Conservation (phyloP, 2,113 vertebrate genomes). For the Garra rufa region DNA sequence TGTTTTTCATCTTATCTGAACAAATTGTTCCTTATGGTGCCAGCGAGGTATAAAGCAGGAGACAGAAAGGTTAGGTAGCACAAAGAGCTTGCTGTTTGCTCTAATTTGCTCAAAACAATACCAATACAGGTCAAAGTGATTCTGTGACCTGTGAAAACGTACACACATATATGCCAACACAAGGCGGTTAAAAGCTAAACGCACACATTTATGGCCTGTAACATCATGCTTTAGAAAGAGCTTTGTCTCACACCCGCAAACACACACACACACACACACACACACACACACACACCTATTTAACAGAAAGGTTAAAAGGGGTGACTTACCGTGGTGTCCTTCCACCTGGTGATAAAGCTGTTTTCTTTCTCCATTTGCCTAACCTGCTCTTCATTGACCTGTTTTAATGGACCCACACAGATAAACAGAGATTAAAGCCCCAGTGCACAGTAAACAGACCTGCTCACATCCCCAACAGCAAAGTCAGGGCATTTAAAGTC, state of each 20-base stretch:
- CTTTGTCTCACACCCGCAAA: constrained; percentile 19
- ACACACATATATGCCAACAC: constrained; percentile 5
- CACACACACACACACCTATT: constrained; percentile 35
- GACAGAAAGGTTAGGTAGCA: constrained; percentile 3
- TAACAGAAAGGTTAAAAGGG: constrained; percentile 31
- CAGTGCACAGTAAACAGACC: constrained; percentile 25
- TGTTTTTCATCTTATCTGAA: constrained; percentile 67
- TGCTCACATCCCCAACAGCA: constrained; percentile 14
- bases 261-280: not conserved
- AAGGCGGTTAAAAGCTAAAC: not conserved
- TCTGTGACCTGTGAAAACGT: not conserved
- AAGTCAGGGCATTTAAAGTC: not conserved
- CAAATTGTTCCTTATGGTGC: constrained; percentile 64
- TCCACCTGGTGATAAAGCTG: constrained; percentile 94
- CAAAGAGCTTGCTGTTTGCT: constrained; percentile 28
- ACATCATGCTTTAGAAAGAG: not conserved
- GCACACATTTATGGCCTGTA: not conserved
- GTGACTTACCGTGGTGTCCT: constrained; percentile 86
- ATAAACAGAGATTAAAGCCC: constrained; percentile 48
- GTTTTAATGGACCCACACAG: constrained; percentile 59
- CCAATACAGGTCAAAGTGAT: constrained; percentile 10
- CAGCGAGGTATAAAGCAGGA: constrained; percentile 64
- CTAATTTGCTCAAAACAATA: constrained; percentile 55
- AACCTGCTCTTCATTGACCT: constrained; percentile 93
- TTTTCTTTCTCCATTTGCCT: constrained; percentile 98